Conservation (phyloP, 2,113 vertebrate species). For the Orthonyx spaldingii region DNA sequence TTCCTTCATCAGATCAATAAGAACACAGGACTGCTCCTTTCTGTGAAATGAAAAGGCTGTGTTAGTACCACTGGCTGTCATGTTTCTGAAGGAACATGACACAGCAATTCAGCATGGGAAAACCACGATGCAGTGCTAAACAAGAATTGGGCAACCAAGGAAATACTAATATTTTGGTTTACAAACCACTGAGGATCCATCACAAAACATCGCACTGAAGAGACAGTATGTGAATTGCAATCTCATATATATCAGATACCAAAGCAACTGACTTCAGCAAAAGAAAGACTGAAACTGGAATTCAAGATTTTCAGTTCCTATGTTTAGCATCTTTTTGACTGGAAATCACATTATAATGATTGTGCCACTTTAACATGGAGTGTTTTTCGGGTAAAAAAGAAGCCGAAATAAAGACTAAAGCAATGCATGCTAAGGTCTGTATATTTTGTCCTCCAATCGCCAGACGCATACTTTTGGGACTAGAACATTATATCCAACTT, state of each 20-base stretch:
- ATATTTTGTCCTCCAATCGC: background rate
- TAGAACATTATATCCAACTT: background rate
- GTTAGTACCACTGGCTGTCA: background rate
- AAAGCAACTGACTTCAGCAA: background rate
- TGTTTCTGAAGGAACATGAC: background rate
- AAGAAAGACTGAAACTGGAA: background rate
- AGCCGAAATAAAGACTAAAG: background rate
- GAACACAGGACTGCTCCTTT: conserved; percentile 81
- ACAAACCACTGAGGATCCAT: background rate
- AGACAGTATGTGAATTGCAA: background rate
- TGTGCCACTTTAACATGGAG: background rate
- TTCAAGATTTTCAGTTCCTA: background rate
- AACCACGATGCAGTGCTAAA: background rate
- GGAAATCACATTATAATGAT: background rate
- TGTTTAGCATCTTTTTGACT: background rate
- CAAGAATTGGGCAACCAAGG: background rate
- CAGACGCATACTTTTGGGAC: background rate
- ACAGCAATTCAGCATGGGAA: background rate
- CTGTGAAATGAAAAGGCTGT: conserved; percentile 62
- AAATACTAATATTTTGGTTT: background rate
- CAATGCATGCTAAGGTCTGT: background rate
- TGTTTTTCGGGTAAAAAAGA: background rate
- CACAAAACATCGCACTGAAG: background rate
- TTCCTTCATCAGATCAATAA: conserved; percentile 83
- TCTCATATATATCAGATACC: background rate